Evolutionary conservation across 2,113 vertebrate genomes (phyloP).

Genomic region (Barnardius zonarius): DNA sequence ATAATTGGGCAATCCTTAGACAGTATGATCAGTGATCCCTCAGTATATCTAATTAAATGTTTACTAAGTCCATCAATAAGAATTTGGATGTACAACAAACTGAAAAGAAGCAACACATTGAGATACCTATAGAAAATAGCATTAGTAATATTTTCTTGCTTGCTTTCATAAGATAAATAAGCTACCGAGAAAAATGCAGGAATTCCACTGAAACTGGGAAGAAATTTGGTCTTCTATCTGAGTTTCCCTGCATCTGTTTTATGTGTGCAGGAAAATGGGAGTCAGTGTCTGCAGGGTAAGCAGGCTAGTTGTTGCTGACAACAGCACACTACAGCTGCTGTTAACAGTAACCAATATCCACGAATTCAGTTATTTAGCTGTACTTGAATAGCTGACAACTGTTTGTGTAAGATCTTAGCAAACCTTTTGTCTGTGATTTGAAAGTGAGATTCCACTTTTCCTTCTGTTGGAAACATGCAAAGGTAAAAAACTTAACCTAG

Average conservation of each 20-base stretch:
- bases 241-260: not conserved
- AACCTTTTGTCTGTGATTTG: not conserved
- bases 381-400: not conserved
- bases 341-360: constrained; percentile 1
- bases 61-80: constrained; percentile 18
- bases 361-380: not conserved
- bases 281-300: constrained; percentile 11
- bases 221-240: not conserved
- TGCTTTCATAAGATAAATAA: not conserved
- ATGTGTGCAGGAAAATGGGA: not conserved
- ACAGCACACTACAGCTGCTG: constrained; percentile 33
- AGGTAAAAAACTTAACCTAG: not conserved
- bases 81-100: not conserved
- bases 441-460: not conserved
- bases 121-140: not conserved
- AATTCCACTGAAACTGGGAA: not conserved
- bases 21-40: constrained; percentile 20
- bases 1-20: not conserved
- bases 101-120: not conserved
- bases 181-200: not conserved
- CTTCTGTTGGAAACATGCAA: not conserved
- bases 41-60: not conserved
- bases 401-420: not conserved
- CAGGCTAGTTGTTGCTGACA: constrained; percentile 50
- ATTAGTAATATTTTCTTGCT: not conserved